These are phyloP conservation scores for Meteorus cinctellus DNA, from an alignment of 2,888 invertebrate species.

Conservation along the genomic window DNA sequence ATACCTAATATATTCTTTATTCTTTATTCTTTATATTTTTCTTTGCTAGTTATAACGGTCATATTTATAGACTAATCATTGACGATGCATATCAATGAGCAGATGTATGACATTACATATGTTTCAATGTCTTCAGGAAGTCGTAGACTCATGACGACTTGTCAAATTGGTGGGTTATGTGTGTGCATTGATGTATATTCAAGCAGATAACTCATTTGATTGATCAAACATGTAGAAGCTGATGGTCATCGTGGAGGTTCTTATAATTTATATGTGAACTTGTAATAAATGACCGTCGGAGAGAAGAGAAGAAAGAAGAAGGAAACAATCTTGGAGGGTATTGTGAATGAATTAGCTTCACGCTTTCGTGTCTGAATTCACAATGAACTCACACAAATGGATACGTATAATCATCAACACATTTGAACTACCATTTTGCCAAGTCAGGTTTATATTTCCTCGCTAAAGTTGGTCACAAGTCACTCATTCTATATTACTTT, in stretches of 20 bases:
- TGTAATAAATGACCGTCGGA: constrained; percentile 2
- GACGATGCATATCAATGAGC: constrained; percentile 24
- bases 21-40: constrained; percentile 32
- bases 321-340: background rate
- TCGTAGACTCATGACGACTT: constrained; percentile 17
- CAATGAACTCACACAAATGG: constrained; percentile 2
- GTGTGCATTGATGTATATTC: background rate
- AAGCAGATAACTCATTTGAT: constrained; percentile 5
- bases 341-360: constrained; percentile 17
- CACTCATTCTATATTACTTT: background rate
- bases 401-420: constrained; percentile 15
- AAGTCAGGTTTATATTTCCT: constrained; percentile 12
- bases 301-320: background rate
- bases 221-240: constrained; percentile 9
- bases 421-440: constrained; percentile 13
- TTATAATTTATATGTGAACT: background rate
- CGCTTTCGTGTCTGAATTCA: constrained; percentile 8
- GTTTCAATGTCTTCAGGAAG: constrained; percentile 13
- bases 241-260: constrained; percentile 9
- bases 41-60: constrained; percentile 39
- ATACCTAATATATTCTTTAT: constrained; percentile 37
- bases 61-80: constrained; percentile 20
- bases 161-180: background rate
- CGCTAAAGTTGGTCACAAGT: constrained; percentile 9
- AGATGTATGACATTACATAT: background rate